Base-by-base conservation (phyloP, 1,140 invertebrate species). In the Conus ventricosus region DNA sequence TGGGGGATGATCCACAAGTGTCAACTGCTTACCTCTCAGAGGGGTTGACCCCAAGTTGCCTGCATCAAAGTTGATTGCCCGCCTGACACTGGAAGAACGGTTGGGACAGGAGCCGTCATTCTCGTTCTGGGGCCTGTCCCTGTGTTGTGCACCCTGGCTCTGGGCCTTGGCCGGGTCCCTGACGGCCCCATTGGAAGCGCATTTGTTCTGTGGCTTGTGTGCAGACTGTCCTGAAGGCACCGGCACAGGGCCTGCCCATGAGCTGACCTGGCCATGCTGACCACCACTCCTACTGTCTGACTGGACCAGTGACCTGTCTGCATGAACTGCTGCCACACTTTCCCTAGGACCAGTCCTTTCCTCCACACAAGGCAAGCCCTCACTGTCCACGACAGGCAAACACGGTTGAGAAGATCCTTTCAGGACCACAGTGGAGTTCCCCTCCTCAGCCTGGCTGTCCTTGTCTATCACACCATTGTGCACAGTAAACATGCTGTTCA, bases 51-150 rank as follows among this genome's bases (percentile, higher is more conserved):
- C 67, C 5, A 5, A 4, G 3, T 51, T 4, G 5, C 15, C 67
- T 25, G 54, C 71, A 57, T 78, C 85, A 87, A 87, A 87, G 17
- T 78, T 87, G 39, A 87, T 87, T 27, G 85, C 39, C 27, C 84
- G 60, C 27, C 17, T 53, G 51, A 17, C 84, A 75, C 51, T 60
- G n/a, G 27, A 53, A 15, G n/a, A 4, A 39, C 13, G 25, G 0
- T 75, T 63, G 39, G 8, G 13, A 71, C 27, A 53, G 4, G 71
- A 17, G 11, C 39, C 20, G 13, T 71, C n/a, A 27, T 87, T 87
- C 54, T 87, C 85, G 54, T 57, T 6, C 55, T 57, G 55, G 13
- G 55, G 55, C 55, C 55, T 57, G 6, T 57, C 55, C 6, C 13
- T 57, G n/a, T n/a, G n/a, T n/a, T 39, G 39, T 39, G 39, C 39